These are phyloP conservation scores for Picus viridis DNA, from an alignment of 2,797 vertebrate genomes.

Conservation along the genomic window DNA sequence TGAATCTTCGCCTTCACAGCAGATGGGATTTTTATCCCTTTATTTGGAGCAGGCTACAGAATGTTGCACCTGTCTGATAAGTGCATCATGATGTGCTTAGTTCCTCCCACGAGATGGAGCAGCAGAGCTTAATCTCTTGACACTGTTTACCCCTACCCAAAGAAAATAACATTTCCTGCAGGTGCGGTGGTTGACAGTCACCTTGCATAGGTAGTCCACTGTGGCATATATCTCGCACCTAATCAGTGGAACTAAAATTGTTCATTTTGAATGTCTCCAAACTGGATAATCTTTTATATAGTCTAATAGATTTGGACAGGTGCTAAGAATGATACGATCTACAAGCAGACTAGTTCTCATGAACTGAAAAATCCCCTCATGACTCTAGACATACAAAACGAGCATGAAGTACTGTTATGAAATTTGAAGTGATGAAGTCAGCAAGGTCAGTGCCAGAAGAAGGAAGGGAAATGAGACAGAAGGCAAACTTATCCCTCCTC, in stretches of 20 bases:
- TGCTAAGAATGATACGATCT: conserved; percentile 24
- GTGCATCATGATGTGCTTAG: neutral
- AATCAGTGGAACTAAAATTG: conserved; percentile 30
- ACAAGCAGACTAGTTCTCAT: neutral
- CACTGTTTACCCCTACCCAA: neutral
- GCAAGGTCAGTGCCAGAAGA: neutral
- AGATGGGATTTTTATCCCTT: neutral
- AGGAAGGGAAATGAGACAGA: conserved; percentile 1
- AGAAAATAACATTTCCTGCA: neutral
- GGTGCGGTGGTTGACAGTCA: neutral
- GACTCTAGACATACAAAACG: neutral
- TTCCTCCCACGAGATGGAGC: conserved; percentile 59
- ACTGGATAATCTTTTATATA: neutral
- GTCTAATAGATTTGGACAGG: conserved; percentile 22
- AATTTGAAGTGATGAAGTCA: neutral
- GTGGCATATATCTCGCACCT: conserved; percentile 33
- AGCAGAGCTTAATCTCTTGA: neutral
- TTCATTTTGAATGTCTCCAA: conserved; percentile 17
- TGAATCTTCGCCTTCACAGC: neutral
- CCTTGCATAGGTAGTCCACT: conserved; percentile 39
- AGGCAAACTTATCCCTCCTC: neutral
- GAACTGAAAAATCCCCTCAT: fast-evolving
- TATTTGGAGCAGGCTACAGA: neutral
- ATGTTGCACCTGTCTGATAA: neutral
- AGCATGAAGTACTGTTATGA: neutral